Conservation (phyloP, 2,797 vertebrate species). For the Stomatorhinus walkeri region DNA sequence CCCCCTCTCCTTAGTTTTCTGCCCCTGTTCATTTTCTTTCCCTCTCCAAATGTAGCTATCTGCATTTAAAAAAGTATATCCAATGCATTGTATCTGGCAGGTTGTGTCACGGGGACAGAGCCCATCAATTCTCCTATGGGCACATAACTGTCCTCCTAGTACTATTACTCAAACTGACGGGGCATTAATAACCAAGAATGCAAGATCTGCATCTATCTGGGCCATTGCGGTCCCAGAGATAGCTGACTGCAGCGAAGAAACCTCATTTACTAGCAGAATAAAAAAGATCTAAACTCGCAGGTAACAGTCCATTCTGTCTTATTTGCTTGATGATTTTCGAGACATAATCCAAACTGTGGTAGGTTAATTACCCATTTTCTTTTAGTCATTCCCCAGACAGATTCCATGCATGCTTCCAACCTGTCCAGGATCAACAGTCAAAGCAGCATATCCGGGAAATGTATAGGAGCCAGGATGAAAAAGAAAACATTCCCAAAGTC, state of each 20-base stretch:
- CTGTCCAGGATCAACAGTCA: neutral
- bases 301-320: neutral
- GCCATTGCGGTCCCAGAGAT: constrained; percentile 40
- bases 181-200: constrained; percentile 39
- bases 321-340: neutral
- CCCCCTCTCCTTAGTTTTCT: neutral
- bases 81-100: constrained; percentile 29
- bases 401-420: neutral
- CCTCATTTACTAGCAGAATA: neutral
- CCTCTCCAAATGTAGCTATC: constrained; percentile 4
- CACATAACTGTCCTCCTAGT: constrained; percentile 41
- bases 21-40: neutral
- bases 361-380: neutral
- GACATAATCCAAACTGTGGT: neutral
- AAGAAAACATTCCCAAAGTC: neutral
- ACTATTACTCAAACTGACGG: constrained; percentile 48
- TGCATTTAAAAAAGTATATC: constrained; percentile 20
- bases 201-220: constrained; percentile 44
- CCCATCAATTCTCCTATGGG: constrained; percentile 40
- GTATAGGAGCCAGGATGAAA: neutral
- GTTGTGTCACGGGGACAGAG: constrained; percentile 19
- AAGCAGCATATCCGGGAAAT: neutral
- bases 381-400: neutral
- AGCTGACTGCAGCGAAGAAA: constrained; percentile 6
- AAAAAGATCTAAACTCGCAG: neutral